Base-by-base conservation (phyloP, 2,113 vertebrate species). In the Nematolebias whitei region DNA sequence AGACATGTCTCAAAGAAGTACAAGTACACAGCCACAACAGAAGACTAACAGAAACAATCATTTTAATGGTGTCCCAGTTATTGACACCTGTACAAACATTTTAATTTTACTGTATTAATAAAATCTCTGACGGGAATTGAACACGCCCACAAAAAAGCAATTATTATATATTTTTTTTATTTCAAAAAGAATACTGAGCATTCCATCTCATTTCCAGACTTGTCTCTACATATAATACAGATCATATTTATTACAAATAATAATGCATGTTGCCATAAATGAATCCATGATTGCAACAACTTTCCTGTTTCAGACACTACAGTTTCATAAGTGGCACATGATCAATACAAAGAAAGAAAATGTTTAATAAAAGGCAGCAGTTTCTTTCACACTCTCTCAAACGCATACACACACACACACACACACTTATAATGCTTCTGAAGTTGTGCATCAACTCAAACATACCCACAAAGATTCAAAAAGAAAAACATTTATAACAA, bases 341-440 rank as follows among this genome's bases (percentile, higher is more conserved):
- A n/a, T 20, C 20, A 11, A 52, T 38, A 63, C 22, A 68, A 64
- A 53, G 45, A n/a, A n/a, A n/a, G n/a, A n/a, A n/a, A n/a, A 57
- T 23, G 57, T 44, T 38, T 51, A 56, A 72, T 55, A 69, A 61
- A 83, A 70, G 79, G 59, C 74, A 55, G 58, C 50, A 44, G 45
- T 20, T 48, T 71, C 22, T 29, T 48, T 19, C 11, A 19, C 43
- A 7, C 41, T 1, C 14, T 29, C 26, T 7, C 26, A 3, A 3
- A 29, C 26, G 26, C 26, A 29, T 7, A 29, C 44, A 51, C 41
- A 24, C 16, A 15, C 19, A 15, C 53, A 43, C 45, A 56, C 8
- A 45, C 39, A 63, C 69, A 69, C 52, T 64, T 48, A 12, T 67
- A 87, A 87, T 78, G 84, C 77, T 82, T 83, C 62, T 60, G 39